Conservation (phyloP, 2,797 vertebrate genomes). For the Cynodonichthys magdalenae region DNA sequence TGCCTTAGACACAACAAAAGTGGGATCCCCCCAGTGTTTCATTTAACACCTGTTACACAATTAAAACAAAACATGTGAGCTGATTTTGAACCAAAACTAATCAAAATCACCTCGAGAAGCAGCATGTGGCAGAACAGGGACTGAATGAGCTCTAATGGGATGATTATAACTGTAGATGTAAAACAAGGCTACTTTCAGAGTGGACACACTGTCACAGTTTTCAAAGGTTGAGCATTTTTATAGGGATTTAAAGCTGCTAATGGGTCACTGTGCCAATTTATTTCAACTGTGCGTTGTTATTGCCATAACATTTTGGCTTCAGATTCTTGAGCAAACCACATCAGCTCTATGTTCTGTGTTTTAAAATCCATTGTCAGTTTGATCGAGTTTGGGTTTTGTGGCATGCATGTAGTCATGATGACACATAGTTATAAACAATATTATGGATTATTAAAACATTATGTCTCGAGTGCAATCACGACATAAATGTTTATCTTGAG, state of each 20-base stretch:
- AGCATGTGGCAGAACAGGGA: slow-evolving; percentile 19
- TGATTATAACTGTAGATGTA: slow-evolving; percentile 21
- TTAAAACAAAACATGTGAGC: slow-evolving; percentile 19
- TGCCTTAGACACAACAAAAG: neutral
- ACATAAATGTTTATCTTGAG: neutral
- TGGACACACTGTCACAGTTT: slow-evolving; percentile 14
- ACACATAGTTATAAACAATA: neutral
- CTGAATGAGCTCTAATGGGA: slow-evolving; percentile 10
- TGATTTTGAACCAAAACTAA: slow-evolving; percentile 18
- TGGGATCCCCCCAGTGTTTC: slow-evolving; percentile 1
- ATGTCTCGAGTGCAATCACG: neutral
- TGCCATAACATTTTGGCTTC: slow-evolving; percentile 3
- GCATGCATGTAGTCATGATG: neutral
- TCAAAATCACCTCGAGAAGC: slow-evolving; percentile 23
- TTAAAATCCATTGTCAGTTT: neutral
- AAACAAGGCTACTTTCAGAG: slow-evolving; percentile 29
- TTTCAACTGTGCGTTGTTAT: slow-evolving; percentile 28
- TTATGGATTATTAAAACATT: neutral
- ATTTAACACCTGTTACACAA: slow-evolving; percentile 30
- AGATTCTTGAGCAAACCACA: slow-evolving; percentile 13
- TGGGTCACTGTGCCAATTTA: slow-evolving; percentile 37
- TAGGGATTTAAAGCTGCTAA: slow-evolving; percentile 29
- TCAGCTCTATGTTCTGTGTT: neutral
- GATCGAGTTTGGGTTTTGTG: neutral
- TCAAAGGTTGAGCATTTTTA: slow-evolving; percentile 25